Percentiles rank a stretch among this genome's conserved stretches.
These are phyloP conservation scores for Nomada flava DNA, from an alignment of 2,888 invertebrate genomes.

Conservation along the genomic window DNA sequence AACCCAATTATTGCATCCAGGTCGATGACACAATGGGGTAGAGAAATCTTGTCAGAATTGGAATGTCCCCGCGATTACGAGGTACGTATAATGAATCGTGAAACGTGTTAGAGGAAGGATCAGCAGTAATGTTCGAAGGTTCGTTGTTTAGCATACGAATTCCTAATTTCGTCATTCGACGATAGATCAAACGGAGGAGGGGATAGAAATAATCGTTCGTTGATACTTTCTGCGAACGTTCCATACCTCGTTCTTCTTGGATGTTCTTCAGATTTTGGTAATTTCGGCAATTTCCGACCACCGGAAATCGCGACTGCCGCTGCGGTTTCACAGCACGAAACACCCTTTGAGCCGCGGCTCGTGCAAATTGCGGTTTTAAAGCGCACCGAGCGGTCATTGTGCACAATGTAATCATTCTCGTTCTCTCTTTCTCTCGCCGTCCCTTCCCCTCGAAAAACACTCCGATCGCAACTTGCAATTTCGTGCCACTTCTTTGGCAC, in stretches of 20 bases:
- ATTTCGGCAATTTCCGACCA: slow-evolving; percentile 46
- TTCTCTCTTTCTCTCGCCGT: slow-evolving; percentile 13
- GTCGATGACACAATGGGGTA: background rate
- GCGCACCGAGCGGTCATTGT: slow-evolving; percentile 36
- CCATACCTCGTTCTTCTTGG: slow-evolving; percentile 18
- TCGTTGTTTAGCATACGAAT: slow-evolving; percentile 7
- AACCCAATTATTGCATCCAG: slow-evolving; percentile 1
- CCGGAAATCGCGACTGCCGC: slow-evolving; percentile 35
- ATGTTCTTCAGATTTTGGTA: slow-evolving; percentile 37
- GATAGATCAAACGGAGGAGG: background rate
- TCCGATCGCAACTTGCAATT: slow-evolving; percentile 52
- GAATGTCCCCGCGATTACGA: background rate
- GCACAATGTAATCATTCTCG: slow-evolving; percentile 47
- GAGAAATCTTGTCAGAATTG: slow-evolving; percentile 1
- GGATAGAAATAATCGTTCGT: background rate
- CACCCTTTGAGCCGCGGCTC: slow-evolving; percentile 15
- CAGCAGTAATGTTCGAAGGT: background rate
- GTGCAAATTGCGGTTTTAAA: slow-evolving; percentile 55
- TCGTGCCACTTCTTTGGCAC: slow-evolving; percentile 47
- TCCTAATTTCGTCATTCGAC: background rate
- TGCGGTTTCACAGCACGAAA: slow-evolving; percentile 47
- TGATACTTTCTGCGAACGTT: slow-evolving; percentile 16
- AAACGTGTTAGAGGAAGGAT: slow-evolving; percentile 8
- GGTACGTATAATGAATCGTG: slow-evolving; percentile 1
- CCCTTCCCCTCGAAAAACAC: slow-evolving; percentile 32